Percentiles rank a stretch among this genome's conserved stretches.
Evolutionary conservation across 2,797 vertebrate genomes (phyloP).

Genomic region (Sebastes kiyomatsui): DNA sequence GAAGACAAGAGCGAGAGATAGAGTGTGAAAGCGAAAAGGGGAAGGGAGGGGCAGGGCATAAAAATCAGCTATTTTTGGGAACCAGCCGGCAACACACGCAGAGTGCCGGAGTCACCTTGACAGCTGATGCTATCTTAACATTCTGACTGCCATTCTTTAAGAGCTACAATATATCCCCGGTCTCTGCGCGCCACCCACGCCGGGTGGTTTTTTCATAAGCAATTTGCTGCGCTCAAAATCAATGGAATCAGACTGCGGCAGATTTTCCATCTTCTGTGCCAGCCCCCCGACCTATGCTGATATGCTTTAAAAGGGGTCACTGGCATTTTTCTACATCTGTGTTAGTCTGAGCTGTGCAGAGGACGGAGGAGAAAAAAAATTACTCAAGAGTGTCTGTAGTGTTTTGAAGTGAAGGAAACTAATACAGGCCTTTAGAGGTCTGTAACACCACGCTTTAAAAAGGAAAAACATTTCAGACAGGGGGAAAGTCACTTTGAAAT

Average conservation of each 20-base stretch:
- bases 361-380: not conserved
- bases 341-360: conserved; percentile 12
- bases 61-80: conserved; percentile 82
- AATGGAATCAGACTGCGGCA: conserved; percentile 81
- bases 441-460: not conserved
- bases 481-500: conserved; percentile 11
- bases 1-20: conserved; percentile 68
- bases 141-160: conserved; percentile 76
- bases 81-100: conserved; percentile 73
- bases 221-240: conserved; percentile 77
- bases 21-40: conserved; percentile 72
- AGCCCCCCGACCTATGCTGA: conserved; percentile 57
- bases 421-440: conserved; percentile 8
- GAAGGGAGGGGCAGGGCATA: conserved; percentile 69
- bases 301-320: conserved; percentile 70
- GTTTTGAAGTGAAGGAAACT: conserved; percentile 20
- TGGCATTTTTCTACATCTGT: conserved; percentile 47
- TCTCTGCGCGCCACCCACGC: conserved; percentile 72
- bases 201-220: conserved; percentile 72
- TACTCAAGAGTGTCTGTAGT: not conserved
- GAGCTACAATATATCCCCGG: conserved; percentile 62
- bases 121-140: conserved; percentile 82
- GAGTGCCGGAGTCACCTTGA: conserved; percentile 83
- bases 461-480: not conserved
- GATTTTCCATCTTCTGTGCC: conserved; percentile 68